These are phyloP conservation scores for Circaetus gallicus DNA, from an alignment of 2,113 vertebrate genomes.

Conservation along the genomic window DNA sequence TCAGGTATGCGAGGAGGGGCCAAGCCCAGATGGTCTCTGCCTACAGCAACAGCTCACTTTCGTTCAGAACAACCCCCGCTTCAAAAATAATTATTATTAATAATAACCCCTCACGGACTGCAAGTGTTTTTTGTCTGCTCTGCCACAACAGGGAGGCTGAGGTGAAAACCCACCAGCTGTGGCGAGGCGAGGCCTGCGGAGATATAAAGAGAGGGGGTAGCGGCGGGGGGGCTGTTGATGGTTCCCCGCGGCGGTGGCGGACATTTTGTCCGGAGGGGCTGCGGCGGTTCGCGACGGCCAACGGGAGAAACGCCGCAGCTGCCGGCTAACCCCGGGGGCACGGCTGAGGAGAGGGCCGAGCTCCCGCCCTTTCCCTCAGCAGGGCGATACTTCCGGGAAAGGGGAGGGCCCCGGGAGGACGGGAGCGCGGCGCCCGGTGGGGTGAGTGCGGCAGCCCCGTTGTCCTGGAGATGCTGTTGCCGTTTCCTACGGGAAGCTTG, in stretches of 20 bases:
- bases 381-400: background rate
- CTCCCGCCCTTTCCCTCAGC: fast-evolving
- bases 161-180: fast-evolving
- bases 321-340: fast-evolving
- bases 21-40: fast-evolving
- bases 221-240: fast-evolving
- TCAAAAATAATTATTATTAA: background rate
- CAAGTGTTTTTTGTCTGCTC: background rate
- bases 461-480: no score
- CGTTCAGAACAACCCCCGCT: fast-evolving
- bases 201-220: fast-evolving
- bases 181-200: fast-evolving
- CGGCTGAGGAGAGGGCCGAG: background rate
- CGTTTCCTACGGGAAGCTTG: background rate
- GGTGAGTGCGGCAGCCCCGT: background rate
- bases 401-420: fast-evolving
- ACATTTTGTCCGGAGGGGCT: fast-evolving
- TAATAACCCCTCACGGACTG: fast-evolving
- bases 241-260: fast-evolving
- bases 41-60: background rate
- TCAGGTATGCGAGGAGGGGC: fast-evolving
- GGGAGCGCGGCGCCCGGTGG: fast-evolving
- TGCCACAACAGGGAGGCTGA: background rate
- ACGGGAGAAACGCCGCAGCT: fast-evolving
- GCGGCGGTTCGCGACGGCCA: fast-evolving